These are phyloP conservation scores for Rambutsinella grinnellia DNA, from an alignment of 2,888 invertebrate genomes.

Conservation along the genomic window DNA sequence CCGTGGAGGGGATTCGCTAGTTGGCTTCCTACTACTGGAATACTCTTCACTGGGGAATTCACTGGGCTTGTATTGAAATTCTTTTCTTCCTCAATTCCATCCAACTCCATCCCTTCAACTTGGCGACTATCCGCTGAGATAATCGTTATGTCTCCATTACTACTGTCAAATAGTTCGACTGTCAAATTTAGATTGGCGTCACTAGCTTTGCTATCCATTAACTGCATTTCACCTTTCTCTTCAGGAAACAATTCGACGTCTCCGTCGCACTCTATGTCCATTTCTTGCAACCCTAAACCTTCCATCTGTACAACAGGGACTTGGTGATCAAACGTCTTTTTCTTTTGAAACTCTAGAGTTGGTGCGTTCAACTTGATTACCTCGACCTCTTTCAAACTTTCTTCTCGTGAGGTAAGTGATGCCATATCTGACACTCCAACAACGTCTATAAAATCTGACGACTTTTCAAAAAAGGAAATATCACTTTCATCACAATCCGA, in stretches of 20 bases:
- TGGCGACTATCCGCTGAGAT: too few relatives aligned
- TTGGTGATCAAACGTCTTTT: too few relatives aligned
- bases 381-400: slow-evolving; percentile 7
- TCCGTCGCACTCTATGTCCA: too few relatives aligned
- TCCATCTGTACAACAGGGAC: too few relatives aligned
- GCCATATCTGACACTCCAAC: neutral
- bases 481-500: neutral
- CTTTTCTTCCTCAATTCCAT: slow-evolving; percentile 5
- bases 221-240: neutral
- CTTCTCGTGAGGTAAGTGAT: neutral
- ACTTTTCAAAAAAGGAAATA: neutral
- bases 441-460: neutral
- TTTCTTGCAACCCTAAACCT: too few relatives aligned
- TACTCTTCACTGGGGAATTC: neutral
- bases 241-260: too few relatives aligned
- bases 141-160: too few relatives aligned
- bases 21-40: neutral
- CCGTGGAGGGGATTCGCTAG: slow-evolving; percentile 7
- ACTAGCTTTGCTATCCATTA: slow-evolving; percentile 11
- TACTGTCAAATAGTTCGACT: too few relatives aligned
- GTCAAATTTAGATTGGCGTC: too few relatives aligned
- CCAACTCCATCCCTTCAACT: slow-evolving; percentile 26
- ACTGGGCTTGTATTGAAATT: neutral
- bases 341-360: slow-evolving; percentile 11
- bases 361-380: slow-evolving; percentile 11